Percentiles rank a stretch among this genome's conserved stretches.
These are phyloP conservation scores for Ephydatia muelleri DNA, from an alignment of 37 sponge, comb jelly and placozoan species.

Conservation along the genomic window DNA sequence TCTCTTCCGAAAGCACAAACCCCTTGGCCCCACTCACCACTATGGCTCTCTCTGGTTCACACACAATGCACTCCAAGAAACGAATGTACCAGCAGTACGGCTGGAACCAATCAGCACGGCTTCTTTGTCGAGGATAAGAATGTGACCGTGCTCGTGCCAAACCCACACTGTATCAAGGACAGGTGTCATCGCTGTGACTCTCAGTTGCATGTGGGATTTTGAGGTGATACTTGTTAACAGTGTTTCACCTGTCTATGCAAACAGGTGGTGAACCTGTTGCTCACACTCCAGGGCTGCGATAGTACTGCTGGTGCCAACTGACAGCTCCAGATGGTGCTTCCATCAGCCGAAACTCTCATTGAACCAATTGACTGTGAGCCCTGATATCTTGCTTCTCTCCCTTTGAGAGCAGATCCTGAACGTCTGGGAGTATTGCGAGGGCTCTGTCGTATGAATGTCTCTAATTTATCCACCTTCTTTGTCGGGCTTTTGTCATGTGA, in stretches of 20 bases:
- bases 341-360: constrained; percentile 29
- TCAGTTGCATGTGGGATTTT: not conserved
- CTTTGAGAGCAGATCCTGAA: constrained; percentile 25
- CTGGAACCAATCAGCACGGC: constrained; percentile 53
- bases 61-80: constrained; percentile 50
- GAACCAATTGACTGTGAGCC: constrained; percentile 35
- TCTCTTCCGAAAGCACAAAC: constrained; percentile 37
- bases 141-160: constrained; percentile 83
- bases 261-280: not conserved
- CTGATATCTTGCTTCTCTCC: not conserved
- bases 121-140: constrained; percentile 63
- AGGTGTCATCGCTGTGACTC: constrained; percentile 13
- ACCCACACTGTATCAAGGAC: constrained; percentile 70
- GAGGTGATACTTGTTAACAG: constrained; percentile 2
- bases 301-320: constrained; percentile 45
- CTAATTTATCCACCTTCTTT: too few species aligned
- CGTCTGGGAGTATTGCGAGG: too few species aligned
- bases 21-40: constrained; percentile 65
- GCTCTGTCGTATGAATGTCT: too few species aligned
- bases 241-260: not conserved
- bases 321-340: constrained; percentile 74
- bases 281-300: constrained; percentile 59
- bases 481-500: too few species aligned
- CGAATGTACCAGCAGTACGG: constrained; percentile 73
- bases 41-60: constrained; percentile 63